phyloP scores from a whole-genome alignment of 2,797 vertebrate genomes.

The Orestias chungarensis region DNA sequence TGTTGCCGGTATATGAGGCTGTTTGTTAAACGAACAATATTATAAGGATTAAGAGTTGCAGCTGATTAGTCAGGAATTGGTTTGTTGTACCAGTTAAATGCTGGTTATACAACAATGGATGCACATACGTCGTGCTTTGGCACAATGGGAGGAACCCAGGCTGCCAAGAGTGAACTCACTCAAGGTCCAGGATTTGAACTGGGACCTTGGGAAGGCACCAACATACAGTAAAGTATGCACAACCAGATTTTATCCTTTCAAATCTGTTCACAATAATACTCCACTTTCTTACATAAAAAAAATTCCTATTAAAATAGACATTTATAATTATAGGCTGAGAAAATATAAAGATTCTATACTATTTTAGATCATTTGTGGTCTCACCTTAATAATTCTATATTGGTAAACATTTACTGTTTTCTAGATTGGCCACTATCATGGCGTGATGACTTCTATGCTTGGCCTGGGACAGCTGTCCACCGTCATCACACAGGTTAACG shows the following conservation, averaged over 20 bases:
- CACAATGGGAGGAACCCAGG: too few species aligned
- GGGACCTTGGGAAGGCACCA: too few species aligned
- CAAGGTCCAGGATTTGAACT: too few species aligned
- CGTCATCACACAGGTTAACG: conserved; percentile 96
- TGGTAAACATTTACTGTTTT: neutral
- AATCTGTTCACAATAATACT: neutral
- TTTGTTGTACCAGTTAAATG: neutral
- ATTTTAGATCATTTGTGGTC: neutral
- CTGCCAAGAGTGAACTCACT: too few species aligned
- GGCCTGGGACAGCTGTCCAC: conserved; percentile 97
- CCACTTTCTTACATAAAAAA: neutral
- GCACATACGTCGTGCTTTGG: too few species aligned
- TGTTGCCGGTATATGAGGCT: too few species aligned
- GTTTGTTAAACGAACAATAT: neutral
- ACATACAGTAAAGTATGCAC: too few species aligned
- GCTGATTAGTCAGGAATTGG: neutral
- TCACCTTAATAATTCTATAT: neutral
- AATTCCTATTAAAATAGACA: neutral
- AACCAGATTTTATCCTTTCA: too few species aligned
- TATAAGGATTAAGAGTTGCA: neutral
- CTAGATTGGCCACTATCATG: conserved; percentile 93
- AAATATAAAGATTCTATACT: neutral
- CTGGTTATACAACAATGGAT: neutral
- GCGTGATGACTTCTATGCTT: conserved; percentile 96
- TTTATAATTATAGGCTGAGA: neutral